These are phyloP conservation scores for Pseudopipra pipra DNA, from an alignment of 2,113 vertebrate species.

Conservation along the genomic window DNA sequence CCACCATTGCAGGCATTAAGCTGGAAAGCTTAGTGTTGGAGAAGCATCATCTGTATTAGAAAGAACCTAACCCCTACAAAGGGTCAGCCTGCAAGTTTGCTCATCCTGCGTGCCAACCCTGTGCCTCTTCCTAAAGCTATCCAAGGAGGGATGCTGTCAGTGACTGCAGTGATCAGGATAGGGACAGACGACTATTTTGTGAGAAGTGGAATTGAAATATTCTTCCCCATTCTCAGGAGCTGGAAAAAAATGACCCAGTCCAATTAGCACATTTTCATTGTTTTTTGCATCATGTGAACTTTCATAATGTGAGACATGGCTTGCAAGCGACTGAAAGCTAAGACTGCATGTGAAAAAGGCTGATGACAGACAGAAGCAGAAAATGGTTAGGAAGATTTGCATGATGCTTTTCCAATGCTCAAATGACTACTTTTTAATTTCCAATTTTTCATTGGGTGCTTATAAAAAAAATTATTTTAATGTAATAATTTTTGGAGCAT, in stretches of 20 bases:
- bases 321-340: not conserved
- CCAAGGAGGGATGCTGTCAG: not conserved
- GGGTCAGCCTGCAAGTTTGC: not conserved
- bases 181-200: not conserved
- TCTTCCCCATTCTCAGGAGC: not conserved
- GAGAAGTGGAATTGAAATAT: not conserved
- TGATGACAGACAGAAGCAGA: not conserved
- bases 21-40: not conserved
- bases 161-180: not conserved
- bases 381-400: not conserved
- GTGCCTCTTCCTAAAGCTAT: not conserved
- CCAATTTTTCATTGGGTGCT: not conserved
- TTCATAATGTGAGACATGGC: not conserved
- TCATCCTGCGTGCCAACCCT: not conserved
- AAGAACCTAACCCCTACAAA: not conserved
- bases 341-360: not conserved
- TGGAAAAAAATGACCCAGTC: not conserved
- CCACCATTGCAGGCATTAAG: not conserved
- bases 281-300: not conserved
- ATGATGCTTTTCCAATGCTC: not conserved
- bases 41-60: not conserved
- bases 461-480: not conserved
- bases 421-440: not conserved
- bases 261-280: not conserved
- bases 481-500: not conserved